Percentiles rank a stretch among this genome's conserved stretches.
Conservation (phyloP, 1,140 invertebrate species). For the Trichonephila inaurata region DNA sequence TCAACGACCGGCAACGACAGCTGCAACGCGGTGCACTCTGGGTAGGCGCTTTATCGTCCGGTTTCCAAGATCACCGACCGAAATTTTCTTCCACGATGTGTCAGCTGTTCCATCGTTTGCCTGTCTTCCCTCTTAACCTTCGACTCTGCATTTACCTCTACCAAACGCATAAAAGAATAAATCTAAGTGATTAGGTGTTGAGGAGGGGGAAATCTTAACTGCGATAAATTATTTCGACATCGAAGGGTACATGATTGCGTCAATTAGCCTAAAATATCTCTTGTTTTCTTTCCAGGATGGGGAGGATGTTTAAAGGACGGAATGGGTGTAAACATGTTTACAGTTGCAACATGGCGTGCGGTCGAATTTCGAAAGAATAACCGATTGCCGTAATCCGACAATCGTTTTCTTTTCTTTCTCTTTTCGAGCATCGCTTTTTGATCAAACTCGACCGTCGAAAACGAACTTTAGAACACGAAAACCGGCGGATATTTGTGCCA, state of each 20-base stretch:
- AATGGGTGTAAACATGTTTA: conserved; percentile 75
- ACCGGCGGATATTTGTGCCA: conserved; percentile 69
- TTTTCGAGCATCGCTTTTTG: background rate
- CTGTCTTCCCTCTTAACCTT: background rate
- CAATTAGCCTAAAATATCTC: no score
- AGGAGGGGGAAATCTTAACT: background rate
- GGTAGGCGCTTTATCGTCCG: conserved; percentile 45
- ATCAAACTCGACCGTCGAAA: background rate
- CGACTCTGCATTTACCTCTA: background rate
- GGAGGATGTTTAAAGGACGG: conserved; percentile 42
- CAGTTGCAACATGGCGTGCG: conserved; percentile 71
- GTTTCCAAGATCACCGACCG: conserved; percentile 74
- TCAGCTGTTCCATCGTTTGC: conserved; percentile 46
- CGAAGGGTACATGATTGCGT: background rate
- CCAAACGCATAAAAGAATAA: background rate
- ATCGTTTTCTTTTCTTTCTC: background rate
- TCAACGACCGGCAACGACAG: conserved; percentile 55
- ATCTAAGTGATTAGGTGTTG: background rate
- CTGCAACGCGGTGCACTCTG: conserved; percentile 38
- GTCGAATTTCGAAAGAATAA: conserved; percentile 33
- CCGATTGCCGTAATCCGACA: conserved; percentile 12
- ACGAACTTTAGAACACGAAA: conserved; percentile 6
- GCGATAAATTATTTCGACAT: background rate
- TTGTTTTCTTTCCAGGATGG: background rate
- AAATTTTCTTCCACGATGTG: conserved; percentile 65